Conservation (phyloP, 2,113 vertebrate species). For the Monarcha castaneiventris region DNA sequence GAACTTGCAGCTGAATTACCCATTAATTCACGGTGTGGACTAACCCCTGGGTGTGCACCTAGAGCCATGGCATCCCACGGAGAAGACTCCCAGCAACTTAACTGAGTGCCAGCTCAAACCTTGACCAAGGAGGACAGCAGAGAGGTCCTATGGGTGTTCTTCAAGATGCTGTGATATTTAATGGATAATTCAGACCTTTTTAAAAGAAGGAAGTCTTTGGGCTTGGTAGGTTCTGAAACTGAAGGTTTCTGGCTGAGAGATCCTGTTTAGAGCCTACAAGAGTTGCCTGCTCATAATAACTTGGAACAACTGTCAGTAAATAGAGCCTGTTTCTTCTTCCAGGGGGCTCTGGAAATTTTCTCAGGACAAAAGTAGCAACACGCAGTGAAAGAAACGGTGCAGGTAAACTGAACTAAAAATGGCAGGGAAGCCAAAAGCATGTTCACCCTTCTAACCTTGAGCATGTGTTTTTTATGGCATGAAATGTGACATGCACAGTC, state of each 20-base stretch:
- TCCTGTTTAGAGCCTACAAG: not conserved
- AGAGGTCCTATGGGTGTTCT: not conserved
- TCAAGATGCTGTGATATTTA: not conserved
- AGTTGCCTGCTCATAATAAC: not conserved
- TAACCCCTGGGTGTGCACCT: not conserved
- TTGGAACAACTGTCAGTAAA: slow-evolving; percentile 2
- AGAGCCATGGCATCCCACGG: not conserved
- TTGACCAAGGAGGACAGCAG: not conserved
- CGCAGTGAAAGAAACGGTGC: not conserved
- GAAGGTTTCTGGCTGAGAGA: not conserved
- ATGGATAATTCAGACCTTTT: not conserved
- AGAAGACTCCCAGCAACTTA: not conserved
- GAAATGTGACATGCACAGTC: not conserved
- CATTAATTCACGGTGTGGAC: accelerated
- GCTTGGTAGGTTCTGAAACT: not conserved
- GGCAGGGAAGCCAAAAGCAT: not conserved
- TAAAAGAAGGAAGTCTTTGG: not conserved
- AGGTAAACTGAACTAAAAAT: not conserved
- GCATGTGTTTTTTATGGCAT: slow-evolving; percentile 25
- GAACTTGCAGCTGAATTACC: not conserved
- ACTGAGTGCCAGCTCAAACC: not conserved
- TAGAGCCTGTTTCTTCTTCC: slow-evolving; percentile 1
- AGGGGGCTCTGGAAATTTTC: not conserved
- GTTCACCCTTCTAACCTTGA: not conserved
- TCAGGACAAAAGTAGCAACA: not conserved